Evolutionary conservation across 2,113 vertebrate genomes (phyloP), one percentile per base, ranked within the genome.

Genomic region (Menidia beryllina): DNA sequence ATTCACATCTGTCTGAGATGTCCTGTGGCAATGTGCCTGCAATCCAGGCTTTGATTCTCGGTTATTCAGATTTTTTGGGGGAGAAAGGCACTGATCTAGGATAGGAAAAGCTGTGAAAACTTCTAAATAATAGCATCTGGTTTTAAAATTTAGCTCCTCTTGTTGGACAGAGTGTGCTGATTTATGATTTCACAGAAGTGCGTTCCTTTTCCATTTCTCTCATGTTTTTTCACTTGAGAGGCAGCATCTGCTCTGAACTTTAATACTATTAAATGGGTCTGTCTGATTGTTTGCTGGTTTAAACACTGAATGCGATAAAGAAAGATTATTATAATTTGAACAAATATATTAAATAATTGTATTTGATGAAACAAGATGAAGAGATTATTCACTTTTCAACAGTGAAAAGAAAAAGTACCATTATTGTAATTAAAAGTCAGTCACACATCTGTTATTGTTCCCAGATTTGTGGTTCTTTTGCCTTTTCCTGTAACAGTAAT

Each of bases 121-220:
- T 24, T 51, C 25, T 17, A 52, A 38, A 73, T 60, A 26, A 71
- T 70, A 30, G 58, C 11, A n/a, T 65, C 49, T 51, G 36, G 54
- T 71, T 81, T 78, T 25, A 57, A n/a, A 23, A 50, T 77, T 36
- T 75, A 57, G 54, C 38, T 63, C 61, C 67, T 69, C 50, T 55
- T 50, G 48, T 63, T 65, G 23, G 74, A 75, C 39, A 38, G 19
- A 14, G 20, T 39, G 11, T 38, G 49, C 41, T 63, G 61, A 69
- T 73, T 55, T 59, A 55, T 59, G 50, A 30, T 27, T 75, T 75
- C 39, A 51, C 21, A 25, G 21, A 55, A 38, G 27, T 36, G 57
- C 34, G 45, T 65, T 34, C 43, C 54, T 49, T 76, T 50, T 69
- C 59, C 41, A 41, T 3, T 81, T 55, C 10, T 30, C 9, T 13